Percentiles rank a stretch among this genome's conserved stretches.
Conservation (phyloP, 2,888 invertebrate species). For the Meandrusa payeni region DNA sequence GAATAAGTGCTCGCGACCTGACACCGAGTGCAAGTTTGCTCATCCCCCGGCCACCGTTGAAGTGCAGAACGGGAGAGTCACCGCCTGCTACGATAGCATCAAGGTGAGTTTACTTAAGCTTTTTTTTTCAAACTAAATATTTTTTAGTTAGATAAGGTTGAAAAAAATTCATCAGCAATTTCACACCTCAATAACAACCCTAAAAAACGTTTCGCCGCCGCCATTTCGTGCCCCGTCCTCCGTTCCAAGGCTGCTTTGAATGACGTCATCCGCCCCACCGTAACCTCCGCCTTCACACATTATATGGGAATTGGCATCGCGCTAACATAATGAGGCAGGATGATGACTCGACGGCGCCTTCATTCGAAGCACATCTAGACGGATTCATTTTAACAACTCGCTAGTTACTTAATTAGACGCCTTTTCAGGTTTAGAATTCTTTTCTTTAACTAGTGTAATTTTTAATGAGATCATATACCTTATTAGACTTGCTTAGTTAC, state of each 20-base stretch:
- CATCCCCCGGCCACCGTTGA: conserved; percentile 99
- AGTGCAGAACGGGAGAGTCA: conserved; percentile 99
- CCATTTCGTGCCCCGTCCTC: conserved; percentile 70
- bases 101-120: conserved; percentile 93
- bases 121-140: too few species aligned
- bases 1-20: conserved; percentile 99
- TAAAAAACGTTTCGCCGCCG: conserved; percentile 65
- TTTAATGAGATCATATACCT: conserved; percentile 16
- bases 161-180: conserved; percentile 19
- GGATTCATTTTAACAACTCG: conserved; percentile 27
- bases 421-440: conserved; percentile 24
- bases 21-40: conserved; percentile 99
- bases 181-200: conserved; percentile 36
- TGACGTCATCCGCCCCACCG: conserved; percentile 67
- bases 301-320: conserved; percentile 67
- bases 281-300: conserved; percentile 53
- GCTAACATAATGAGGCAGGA: conserved; percentile 61
- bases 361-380: conserved; percentile 25
- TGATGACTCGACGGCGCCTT: conserved; percentile 53
- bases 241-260: conserved; percentile 69
- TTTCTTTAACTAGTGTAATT: conserved; percentile 17
- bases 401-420: conserved; percentile 20
- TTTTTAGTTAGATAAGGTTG: too few species aligned
- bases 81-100: conserved; percentile 99
- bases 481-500: conserved; percentile 4